A percentile compares a stretch with the other conserved stretches of the same genome.
phyloP scores from a whole-genome alignment of 2,797 vertebrate species.

The Aplochiton taeniatus region DNA sequence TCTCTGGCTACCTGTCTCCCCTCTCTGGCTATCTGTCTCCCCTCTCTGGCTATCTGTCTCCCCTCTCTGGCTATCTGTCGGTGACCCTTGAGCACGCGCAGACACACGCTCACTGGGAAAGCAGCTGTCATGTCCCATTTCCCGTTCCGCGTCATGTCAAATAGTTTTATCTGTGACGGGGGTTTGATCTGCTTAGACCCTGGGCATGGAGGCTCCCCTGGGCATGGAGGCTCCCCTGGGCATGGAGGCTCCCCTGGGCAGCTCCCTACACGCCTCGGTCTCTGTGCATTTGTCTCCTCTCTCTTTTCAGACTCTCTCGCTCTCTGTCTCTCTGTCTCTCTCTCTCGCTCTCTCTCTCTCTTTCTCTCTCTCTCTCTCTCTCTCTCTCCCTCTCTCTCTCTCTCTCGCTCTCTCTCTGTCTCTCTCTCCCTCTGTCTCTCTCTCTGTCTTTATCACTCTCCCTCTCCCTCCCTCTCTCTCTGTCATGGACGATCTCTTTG shows the following conservation, averaged over 20 bases:
- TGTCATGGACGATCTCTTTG: constrained; percentile 12
- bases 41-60: no score
- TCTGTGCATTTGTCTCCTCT: constrained; percentile 22
- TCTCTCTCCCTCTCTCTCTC: constrained; percentile 7
- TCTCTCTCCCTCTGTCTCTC: constrained; percentile 10
- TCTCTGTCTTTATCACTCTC: constrained; percentile 6
- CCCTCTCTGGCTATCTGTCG: no score
- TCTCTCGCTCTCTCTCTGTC: not conserved
- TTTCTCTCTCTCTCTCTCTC: not conserved
- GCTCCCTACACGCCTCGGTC: not conserved
- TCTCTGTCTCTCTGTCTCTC: constrained; percentile 14
- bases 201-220: constrained; percentile 40
- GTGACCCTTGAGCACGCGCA: not conserved
- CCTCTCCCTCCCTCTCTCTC: not conserved
- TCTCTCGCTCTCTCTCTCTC: constrained; percentile 7
- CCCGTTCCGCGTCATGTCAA: constrained; percentile 52
- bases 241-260: constrained; percentile 38
- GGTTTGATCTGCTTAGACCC: constrained; percentile 60
- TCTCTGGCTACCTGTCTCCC: no score
- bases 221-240: constrained; percentile 41
- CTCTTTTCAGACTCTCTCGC: constrained; percentile 6
- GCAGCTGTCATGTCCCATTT: constrained; percentile 65
- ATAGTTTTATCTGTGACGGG: constrained; percentile 53
- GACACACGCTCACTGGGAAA: constrained; percentile 20
- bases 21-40: no score